A percentile compares a stretch with the other conserved stretches of the same genome.
These are phyloP conservation scores for Xyrichtys novacula DNA, from an alignment of 2,797 vertebrate species.

Conservation along the genomic window DNA sequence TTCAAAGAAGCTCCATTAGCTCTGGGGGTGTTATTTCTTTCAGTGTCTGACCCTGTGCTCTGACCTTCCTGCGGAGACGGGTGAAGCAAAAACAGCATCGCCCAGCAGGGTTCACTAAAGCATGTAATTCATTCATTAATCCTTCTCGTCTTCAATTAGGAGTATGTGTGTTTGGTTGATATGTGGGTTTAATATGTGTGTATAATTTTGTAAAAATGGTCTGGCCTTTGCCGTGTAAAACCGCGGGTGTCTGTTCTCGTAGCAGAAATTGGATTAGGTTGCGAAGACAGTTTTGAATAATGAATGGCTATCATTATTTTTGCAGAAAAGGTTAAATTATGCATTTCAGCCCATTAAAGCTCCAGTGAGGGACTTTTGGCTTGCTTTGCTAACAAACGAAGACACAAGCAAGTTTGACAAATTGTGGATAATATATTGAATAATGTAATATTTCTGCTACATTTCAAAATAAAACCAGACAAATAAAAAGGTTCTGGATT, in stretches of 20 bases:
- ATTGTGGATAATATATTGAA: too few relatives aligned
- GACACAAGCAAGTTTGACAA: too few relatives aligned
- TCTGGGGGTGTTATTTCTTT: slow-evolving; percentile 55
- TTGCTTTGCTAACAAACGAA: too few relatives aligned
- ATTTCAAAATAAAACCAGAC: neutral
- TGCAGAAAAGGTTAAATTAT: neutral
- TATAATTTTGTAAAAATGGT: slow-evolving; percentile 39
- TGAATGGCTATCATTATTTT: neutral
- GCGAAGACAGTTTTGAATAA: neutral
- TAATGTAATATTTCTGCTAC: too few relatives aligned
- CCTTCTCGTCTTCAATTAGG: slow-evolving; percentile 61
- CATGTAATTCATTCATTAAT: slow-evolving; percentile 78
- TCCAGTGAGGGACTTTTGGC: too few relatives aligned
- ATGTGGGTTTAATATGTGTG: slow-evolving; percentile 53
- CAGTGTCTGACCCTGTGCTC: slow-evolving; percentile 46
- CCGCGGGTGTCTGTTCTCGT: neutral
- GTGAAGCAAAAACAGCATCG: slow-evolving; percentile 40
- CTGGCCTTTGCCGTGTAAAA: neutral
- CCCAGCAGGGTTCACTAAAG: slow-evolving; percentile 72
- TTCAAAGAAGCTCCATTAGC: slow-evolving; percentile 46
- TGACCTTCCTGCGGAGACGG: slow-evolving; percentile 65
- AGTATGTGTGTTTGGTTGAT: slow-evolving; percentile 50
- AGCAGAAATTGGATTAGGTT: neutral
- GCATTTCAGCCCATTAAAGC: too few relatives aligned
- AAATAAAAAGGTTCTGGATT: neutral